These are phyloP conservation scores for Bursaphelenchus okinawaensis DNA, from an alignment of 2,888 invertebrate species.

Conservation along the genomic window DNA sequence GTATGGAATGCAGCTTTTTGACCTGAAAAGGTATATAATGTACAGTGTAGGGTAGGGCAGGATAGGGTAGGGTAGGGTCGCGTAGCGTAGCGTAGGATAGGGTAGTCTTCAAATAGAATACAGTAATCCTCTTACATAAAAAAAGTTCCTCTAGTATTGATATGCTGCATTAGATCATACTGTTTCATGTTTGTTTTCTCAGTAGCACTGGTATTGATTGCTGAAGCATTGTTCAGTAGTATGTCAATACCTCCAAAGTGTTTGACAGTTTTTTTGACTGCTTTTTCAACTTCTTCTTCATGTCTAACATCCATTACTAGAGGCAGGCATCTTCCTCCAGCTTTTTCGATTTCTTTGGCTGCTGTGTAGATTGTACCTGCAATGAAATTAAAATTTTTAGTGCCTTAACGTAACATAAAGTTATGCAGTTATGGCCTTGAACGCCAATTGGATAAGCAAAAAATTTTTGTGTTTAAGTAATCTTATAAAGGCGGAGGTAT, in stretches of 20 bases:
- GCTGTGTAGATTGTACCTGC: constrained; percentile 5
- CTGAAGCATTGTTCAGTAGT: constrained; percentile 86
- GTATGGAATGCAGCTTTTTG: constrained; percentile 70
- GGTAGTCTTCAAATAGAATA: not conserved
- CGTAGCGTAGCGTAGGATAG: too few relatives aligned
- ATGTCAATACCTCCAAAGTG: constrained; percentile 89
- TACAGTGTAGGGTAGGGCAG: not conserved
- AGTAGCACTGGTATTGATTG: constrained; percentile 68
- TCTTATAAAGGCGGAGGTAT: too few relatives aligned
- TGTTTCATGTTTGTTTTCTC: constrained; percentile 80
- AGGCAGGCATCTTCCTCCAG: constrained; percentile 77
- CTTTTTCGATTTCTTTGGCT: constrained; percentile 68
- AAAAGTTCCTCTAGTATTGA: constrained; percentile 90
- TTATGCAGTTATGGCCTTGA: too few relatives aligned
- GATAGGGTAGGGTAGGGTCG: too few relatives aligned
- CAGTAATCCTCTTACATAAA: constrained; percentile 77
- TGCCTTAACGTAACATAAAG: not conserved
- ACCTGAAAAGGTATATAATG: constrained; percentile 4
- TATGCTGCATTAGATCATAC: constrained; percentile 87
- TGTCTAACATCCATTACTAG: constrained; percentile 80
- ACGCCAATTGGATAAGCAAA: too few relatives aligned
- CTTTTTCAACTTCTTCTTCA: constrained; percentile 66
- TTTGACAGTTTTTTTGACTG: constrained; percentile 55
- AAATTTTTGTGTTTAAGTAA: too few relatives aligned
- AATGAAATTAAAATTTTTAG: not conserved